phyloP scores from a whole-genome alignment of 1,140 invertebrate genomes.

The Frieseomelitta varia region DNA sequence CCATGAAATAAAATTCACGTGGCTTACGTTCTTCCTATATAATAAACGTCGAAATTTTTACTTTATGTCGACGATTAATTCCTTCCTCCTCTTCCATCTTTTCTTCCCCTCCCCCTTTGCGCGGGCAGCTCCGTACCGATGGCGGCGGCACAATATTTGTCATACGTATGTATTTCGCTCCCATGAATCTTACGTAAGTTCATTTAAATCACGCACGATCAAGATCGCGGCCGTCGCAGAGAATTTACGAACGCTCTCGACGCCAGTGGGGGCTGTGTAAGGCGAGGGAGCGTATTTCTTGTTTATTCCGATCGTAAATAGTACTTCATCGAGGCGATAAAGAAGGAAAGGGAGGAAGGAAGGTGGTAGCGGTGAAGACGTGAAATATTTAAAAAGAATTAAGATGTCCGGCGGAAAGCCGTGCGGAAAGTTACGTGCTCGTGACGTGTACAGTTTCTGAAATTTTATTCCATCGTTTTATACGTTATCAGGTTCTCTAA shows the following conservation, averaged over 20 bases:
- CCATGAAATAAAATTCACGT: constrained; percentile 16
- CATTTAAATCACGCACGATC: constrained; percentile 34
- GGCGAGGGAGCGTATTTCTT: constrained; percentile 1
- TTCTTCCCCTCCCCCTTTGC: background rate
- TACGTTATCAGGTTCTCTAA: too few species aligned
- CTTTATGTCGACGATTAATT: constrained; percentile 42
- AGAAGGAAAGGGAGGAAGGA: background rate
- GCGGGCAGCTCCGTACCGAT: background rate
- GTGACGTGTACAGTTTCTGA: background rate
- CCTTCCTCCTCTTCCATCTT: too few species aligned
- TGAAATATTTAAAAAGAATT: background rate
- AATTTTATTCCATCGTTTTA: background rate
- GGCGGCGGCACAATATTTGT: constrained; percentile 32
- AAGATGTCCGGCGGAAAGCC: background rate
- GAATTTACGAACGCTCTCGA: constrained; percentile 10
- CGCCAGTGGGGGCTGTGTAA: background rate
- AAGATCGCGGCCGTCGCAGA: background rate
- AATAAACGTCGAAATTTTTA: constrained; percentile 46
- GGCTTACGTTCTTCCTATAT: background rate
- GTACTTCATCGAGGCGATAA: background rate
- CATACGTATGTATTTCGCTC: constrained; percentile 1
- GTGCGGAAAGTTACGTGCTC: background rate
- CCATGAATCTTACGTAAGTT: constrained; percentile 16
- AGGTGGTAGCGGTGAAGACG: background rate
- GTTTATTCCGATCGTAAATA: constrained; percentile 24